Evolutionary conservation across 2,888 invertebrate genomes (phyloP).

Genomic region (Eupithecia pulchellata): DNA sequence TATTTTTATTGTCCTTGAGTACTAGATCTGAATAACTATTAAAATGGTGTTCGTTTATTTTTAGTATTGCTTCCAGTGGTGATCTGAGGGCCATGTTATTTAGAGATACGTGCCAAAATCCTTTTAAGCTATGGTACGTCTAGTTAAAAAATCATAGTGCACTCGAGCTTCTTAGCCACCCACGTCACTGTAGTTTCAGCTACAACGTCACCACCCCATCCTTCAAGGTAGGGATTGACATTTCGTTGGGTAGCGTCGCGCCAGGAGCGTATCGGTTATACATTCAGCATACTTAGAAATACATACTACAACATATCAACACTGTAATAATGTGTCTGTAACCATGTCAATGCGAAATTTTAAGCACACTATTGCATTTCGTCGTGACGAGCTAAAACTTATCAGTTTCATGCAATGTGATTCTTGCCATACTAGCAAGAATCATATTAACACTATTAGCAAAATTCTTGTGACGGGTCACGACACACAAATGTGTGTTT

Average conservation of each 20-base stretch:
- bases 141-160: conserved; percentile 56
- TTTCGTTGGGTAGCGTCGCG: not conserved
- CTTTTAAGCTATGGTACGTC: conserved; percentile 54
- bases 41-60: conserved; percentile 61
- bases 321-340: not conserved
- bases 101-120: conserved; percentile 51
- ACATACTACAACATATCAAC: not conserved
- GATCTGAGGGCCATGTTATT: conserved; percentile 66
- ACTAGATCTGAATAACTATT: conserved; percentile 1
- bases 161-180: conserved; percentile 44
- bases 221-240: not conserved
- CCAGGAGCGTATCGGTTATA: not conserved
- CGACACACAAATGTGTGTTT: not conserved
- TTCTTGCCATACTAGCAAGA: no score
- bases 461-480: not conserved
- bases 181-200: conserved; percentile 46
- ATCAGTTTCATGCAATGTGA: not conserved
- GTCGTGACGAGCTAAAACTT: no score
- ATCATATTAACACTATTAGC: not conserved
- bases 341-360: not conserved
- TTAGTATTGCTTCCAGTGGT: conserved; percentile 82
- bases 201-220: conserved; percentile 31
- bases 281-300: not conserved
- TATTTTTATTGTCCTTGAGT: conserved; percentile 34
- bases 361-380: not conserved